Evolutionary conservation across 2,113 vertebrate genomes (phyloP).

Genomic region (Gila orcuttii): DNA sequence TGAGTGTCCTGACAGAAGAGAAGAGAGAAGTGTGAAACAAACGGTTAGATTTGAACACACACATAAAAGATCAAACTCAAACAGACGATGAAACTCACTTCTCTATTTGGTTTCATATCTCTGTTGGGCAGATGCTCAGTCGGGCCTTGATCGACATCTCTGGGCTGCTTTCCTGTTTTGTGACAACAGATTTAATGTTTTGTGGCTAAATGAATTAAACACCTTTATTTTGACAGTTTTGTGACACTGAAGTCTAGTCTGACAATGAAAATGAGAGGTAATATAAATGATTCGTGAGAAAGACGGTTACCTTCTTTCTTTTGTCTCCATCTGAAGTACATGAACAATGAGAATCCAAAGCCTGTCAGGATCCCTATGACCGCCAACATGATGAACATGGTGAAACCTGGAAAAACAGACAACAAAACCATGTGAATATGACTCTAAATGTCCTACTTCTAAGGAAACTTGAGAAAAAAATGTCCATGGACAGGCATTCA

Average conservation of each 20-base stretch:
- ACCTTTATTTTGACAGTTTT: background rate
- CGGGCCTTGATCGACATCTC: background rate
- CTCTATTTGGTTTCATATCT: background rate
- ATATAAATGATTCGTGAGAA: background rate
- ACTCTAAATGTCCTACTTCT: background rate
- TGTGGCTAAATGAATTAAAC: background rate
- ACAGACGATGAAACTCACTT: background rate
- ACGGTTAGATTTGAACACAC: background rate
- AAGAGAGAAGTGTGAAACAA: background rate
- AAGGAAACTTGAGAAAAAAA: background rate
- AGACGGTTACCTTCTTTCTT: background rate
- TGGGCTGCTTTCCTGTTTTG: background rate
- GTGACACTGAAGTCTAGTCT: background rate
- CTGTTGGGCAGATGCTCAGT: background rate
- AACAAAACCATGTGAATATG: background rate
- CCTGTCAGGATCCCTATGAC: background rate
- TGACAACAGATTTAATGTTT: background rate
- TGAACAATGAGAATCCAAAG: background rate
- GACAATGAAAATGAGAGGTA: background rate
- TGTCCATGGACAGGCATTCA: background rate
- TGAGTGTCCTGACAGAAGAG: background rate
- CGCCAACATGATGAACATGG: background rate
- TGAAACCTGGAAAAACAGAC: background rate
- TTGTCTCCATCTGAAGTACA: background rate
- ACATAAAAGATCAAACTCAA: background rate